phyloP scores from a whole-genome alignment of 2,113 vertebrate genomes.

The Penelope pileata region DNA sequence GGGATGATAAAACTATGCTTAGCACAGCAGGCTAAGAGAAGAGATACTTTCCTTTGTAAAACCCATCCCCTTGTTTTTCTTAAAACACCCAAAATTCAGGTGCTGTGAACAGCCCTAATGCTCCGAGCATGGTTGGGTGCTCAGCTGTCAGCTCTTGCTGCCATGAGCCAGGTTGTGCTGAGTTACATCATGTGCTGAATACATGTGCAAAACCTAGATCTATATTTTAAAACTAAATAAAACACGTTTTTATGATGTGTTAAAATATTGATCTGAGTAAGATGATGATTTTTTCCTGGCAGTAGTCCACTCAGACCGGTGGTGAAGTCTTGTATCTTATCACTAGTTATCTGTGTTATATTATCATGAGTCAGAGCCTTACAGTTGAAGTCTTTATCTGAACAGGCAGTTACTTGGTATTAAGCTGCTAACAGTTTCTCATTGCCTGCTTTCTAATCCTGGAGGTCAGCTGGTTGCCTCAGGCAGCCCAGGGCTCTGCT shows the following conservation, averaged over 20 bases:
- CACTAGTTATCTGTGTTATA: not conserved
- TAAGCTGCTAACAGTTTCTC: not conserved
- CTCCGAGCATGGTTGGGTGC: not conserved
- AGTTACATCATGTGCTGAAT: not conserved
- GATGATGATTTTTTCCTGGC: not conserved
- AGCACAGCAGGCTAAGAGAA: not conserved
- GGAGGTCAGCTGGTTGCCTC: not conserved
- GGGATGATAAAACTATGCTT: not conserved
- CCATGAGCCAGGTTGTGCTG: not conserved
- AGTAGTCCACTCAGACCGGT: not conserved
- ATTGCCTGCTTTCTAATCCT: not conserved
- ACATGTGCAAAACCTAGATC: not conserved
- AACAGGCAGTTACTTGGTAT: not conserved
- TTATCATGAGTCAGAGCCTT: not conserved
- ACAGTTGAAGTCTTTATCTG: not conserved
- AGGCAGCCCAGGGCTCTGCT: not conserved
- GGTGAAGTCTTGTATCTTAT: not conserved
- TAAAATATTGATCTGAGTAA: not conserved
- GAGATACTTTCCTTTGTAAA: not conserved
- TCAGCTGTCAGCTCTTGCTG: not conserved
- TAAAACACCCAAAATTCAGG: not conserved
- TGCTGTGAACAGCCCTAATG: not conserved
- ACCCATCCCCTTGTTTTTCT: not conserved
- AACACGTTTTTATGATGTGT: not conserved
- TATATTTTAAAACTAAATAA: not conserved